These are phyloP conservation scores for Siderastrea siderea DNA, from an alignment of 92 coral and sea anemone species.

Conservation along the genomic window DNA sequence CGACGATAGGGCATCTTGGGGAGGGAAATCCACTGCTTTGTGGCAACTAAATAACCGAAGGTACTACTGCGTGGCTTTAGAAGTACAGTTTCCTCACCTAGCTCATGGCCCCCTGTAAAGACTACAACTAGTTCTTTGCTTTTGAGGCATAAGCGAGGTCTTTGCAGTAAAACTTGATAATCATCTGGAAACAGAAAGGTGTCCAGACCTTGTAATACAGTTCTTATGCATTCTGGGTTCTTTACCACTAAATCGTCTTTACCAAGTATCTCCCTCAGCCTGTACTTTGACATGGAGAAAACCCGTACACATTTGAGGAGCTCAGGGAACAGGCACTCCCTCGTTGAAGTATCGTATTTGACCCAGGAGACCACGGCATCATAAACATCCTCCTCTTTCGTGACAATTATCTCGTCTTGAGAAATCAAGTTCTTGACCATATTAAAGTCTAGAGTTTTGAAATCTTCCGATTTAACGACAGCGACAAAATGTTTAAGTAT, in stretches of 20 bases:
- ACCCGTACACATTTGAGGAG: slow-evolving; percentile 20
- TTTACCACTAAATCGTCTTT: slow-evolving; percentile 32
- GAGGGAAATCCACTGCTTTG: not conserved
- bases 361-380: slow-evolving; percentile 42
- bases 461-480: slow-evolving; percentile 4
- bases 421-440: slow-evolving; percentile 5
- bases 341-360: slow-evolving; percentile 24
- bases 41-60: not conserved
- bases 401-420: slow-evolving; percentile 32
- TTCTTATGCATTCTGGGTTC: not conserved
- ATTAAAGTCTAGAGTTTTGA: slow-evolving; percentile 28
- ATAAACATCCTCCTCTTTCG: slow-evolving; percentile 40
- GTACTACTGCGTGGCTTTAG: not conserved
- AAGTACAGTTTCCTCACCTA: no score
- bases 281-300: slow-evolving; percentile 43
- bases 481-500: slow-evolving; percentile 7
- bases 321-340: slow-evolving; percentile 3
- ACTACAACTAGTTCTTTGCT: slow-evolving; percentile 5
- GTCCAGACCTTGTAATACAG: slow-evolving; percentile 5
- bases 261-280: not conserved
- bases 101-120: slow-evolving; percentile 35
- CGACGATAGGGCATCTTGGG: slow-evolving; percentile 26
- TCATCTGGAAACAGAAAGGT: slow-evolving; percentile 46
- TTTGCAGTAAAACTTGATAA: not conserved
- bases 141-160: slow-evolving; percentile 27